A percentile compares a stretch with the other conserved stretches of the same genome.
These are phyloP conservation scores for Sciurus vulgaris DNA, from an alignment of 2,797 vertebrate species.

Conservation along the genomic window DNA sequence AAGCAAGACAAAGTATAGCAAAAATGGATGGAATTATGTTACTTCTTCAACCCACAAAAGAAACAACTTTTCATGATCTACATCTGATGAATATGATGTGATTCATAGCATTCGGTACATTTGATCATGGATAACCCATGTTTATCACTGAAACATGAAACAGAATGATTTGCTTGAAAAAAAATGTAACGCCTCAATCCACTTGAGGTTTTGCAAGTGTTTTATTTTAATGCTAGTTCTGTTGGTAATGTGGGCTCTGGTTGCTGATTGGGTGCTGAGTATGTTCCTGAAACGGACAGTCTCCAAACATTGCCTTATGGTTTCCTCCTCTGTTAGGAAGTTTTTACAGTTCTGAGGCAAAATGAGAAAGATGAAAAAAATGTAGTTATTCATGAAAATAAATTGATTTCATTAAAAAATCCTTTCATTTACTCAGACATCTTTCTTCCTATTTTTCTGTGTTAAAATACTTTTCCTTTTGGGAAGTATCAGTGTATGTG, in stretches of 20 bases:
- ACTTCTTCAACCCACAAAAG: slow-evolving; percentile 51
- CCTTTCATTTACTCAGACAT: neutral
- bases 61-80: neutral
- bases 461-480: slow-evolving; percentile 1
- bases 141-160: slow-evolving; percentile 57
- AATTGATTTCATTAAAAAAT: slow-evolving; percentile 46
- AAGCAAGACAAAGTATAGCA: slow-evolving; percentile 15
- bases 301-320: neutral
- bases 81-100: neutral
- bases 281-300: neutral
- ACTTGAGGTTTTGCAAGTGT: neutral
- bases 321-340: neutral
- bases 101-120: neutral
- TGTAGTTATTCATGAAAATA: neutral
- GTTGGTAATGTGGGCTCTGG: neutral
- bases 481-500: neutral
- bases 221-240: neutral
- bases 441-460: slow-evolving; percentile 17
- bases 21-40: slow-evolving; percentile 37
- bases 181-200: neutral
- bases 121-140: neutral
- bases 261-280: neutral
- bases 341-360: slow-evolving; percentile 39
- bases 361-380: slow-evolving; percentile 18
- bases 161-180: slow-evolving; percentile 72